Evolutionary conservation across 2,888 invertebrate genomes (phyloP).

Genomic region (Carterocephalus palaemon): DNA sequence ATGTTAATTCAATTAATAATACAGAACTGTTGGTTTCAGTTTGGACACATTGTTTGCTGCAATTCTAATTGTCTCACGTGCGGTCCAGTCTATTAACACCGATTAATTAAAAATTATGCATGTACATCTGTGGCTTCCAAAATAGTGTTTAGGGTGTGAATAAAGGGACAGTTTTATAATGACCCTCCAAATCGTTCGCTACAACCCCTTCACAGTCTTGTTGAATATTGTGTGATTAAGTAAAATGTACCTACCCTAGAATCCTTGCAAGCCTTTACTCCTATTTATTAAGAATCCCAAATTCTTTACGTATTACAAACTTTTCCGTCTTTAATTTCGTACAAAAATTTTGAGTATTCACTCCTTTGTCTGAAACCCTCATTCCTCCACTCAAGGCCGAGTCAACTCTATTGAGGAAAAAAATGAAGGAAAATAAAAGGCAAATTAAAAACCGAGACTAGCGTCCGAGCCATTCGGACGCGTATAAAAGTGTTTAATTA

Average conservation of each 20-base stretch:
- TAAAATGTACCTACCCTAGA: too few relatives aligned
- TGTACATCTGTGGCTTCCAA: slow-evolving; percentile 19
- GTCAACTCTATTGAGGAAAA: slow-evolving; percentile 57
- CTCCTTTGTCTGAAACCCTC: slow-evolving; percentile 45
- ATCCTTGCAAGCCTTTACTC: too few relatives aligned
- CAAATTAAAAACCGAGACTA: slow-evolving; percentile 62
- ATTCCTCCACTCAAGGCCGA: slow-evolving; percentile 40
- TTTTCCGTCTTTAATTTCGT: too few relatives aligned
- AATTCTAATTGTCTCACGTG: slow-evolving; percentile 23
- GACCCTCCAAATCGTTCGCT: too few relatives aligned
- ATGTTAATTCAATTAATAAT: slow-evolving; percentile 30
- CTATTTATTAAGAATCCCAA: too few relatives aligned
- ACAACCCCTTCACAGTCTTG: too few relatives aligned
- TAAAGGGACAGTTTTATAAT: too few relatives aligned
- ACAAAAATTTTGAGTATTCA: too few relatives aligned
- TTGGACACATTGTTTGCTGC: slow-evolving; percentile 21
- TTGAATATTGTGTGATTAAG: too few relatives aligned
- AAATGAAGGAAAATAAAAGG: slow-evolving; percentile 55
- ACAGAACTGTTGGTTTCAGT: slow-evolving; percentile 10
- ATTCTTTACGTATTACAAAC: too few relatives aligned
- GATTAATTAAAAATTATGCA: slow-evolving; percentile 18
- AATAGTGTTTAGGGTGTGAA: too few relatives aligned
- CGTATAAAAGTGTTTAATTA: slow-evolving; percentile 77
- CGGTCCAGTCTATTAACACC: slow-evolving; percentile 18
- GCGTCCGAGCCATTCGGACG: slow-evolving; percentile 61